phyloP scores from a whole-genome alignment of 2,888 invertebrate genomes.

The Metallyticus violacea region DNA sequence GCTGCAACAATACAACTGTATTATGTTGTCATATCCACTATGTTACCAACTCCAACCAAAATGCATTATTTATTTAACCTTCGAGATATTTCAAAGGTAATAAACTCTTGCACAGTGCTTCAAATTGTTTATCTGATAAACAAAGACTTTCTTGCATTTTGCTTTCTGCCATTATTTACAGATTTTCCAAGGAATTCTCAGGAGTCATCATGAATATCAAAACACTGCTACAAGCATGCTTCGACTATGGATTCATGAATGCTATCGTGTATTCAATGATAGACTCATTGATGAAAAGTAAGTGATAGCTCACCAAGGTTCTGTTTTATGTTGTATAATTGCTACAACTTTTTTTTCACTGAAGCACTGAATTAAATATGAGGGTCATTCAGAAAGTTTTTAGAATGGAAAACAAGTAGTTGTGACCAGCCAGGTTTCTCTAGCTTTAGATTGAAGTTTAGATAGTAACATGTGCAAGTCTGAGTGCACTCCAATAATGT shows the following conservation, averaged over 20 bases:
- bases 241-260: constrained; percentile 84
- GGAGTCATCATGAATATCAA: constrained; percentile 74
- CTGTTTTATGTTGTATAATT: too few relatives aligned
- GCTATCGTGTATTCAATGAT: constrained; percentile 80
- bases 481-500: too few relatives aligned
- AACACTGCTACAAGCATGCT: constrained; percentile 68
- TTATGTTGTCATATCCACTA: constrained; percentile 64
- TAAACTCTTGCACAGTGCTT: not conserved
- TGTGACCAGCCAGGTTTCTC: too few relatives aligned
- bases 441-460: too few relatives aligned
- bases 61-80: constrained; percentile 89
- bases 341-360: too few relatives aligned
- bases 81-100: constrained; percentile 80
- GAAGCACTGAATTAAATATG: too few relatives aligned
- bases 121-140: not conserved
- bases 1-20: constrained; percentile 75
- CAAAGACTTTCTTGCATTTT: not conserved
- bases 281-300: constrained; percentile 74
- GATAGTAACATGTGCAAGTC: too few relatives aligned
- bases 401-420: too few relatives aligned
- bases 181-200: constrained; percentile 71
- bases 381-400: too few relatives aligned
- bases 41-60: constrained; percentile 85
- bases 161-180: constrained; percentile 36
- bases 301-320: constrained; percentile 37